Evolutionary conservation across 2,797 vertebrate species (phyloP), one percentile per base, ranked within the genome.

Genomic region (Muraenolepis orangiensis): DNA sequence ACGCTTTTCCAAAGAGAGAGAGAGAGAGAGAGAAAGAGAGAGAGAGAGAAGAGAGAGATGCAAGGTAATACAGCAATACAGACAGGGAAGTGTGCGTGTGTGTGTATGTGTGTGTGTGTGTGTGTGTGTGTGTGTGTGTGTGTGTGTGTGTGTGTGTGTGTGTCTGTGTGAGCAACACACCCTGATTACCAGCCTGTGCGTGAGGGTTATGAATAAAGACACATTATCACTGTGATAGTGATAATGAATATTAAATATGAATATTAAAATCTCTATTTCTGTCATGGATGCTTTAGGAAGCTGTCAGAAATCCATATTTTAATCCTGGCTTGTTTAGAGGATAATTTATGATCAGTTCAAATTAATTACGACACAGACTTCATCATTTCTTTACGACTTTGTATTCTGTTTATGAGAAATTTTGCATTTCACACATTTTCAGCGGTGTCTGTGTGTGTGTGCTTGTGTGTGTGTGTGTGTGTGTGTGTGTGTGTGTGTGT

Each of bases 191-290:
- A 64, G 57, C n/a, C 2, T 23, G 57, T 64, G 57, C n/a, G 32
- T 36, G 68, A 32, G 72, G 69, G 36, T 28, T 36, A 36, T 31
- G 66, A 66, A 74, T 75, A 72, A 31, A 74, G 66, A 64, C 36
- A 28, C 42, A 64, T 66, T 71, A 13, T 42, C 23, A 72, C 69
- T 36, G 30, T 74, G 34, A 66, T 61, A 31, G 46, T 70, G 29
- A 23, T 5, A 42, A 68, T 30, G 29, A 32, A 51, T 32, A 34
- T 13, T 51, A 38, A 46, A 26, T n/a, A 68, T 30, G 29, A 32
- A 51, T 32, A 34, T 13, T 51, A 38, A 46, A 26, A 23, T 64
- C 8, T n/a, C 57, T 64, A 26, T 64, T 26, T 26, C n/a, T 26
- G n/a, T 38, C n/a, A 16, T 28, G 32, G 32, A 73, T 73, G 72